Conservation (phyloP, 1,140 invertebrate species). For the Papilio glaucus region DNA sequence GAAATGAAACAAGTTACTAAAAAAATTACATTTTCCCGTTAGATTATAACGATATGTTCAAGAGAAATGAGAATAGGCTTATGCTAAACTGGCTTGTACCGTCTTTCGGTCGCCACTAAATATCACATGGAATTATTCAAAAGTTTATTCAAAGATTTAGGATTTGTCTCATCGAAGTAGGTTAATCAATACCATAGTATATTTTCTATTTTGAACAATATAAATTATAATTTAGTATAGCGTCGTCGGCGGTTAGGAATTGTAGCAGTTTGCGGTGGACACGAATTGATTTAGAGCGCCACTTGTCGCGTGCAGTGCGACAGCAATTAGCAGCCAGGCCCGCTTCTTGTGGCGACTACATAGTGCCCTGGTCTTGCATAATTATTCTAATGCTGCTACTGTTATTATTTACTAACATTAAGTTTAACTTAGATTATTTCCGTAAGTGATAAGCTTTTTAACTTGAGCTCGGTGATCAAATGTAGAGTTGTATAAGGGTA, state of each 20-base stretch:
- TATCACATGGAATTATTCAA: too few relatives aligned
- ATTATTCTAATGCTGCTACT: constrained; percentile 21
- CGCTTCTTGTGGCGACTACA: constrained; percentile 23
- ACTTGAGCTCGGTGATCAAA: too few relatives aligned
- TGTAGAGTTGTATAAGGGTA: too few relatives aligned
- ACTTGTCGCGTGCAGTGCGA: constrained; percentile 27
- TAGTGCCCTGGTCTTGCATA: constrained; percentile 1
- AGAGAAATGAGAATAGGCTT: too few relatives aligned
- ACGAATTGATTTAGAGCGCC: constrained; percentile 30
- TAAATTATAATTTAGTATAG: background rate
- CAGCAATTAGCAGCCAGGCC: constrained; percentile 18
- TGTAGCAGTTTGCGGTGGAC: constrained; percentile 31
- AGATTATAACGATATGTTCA: too few relatives aligned
- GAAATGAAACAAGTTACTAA: too few relatives aligned
- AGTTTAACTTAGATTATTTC: too few relatives aligned
- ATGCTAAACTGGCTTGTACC: too few relatives aligned
- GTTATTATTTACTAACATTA: background rate
- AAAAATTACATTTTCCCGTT: too few relatives aligned
- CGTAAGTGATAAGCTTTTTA: too few relatives aligned
- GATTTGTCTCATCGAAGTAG: background rate
- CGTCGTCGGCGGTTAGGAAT: background rate
- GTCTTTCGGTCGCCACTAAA: too few relatives aligned
- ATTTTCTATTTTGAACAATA: background rate
- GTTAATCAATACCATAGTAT: background rate
- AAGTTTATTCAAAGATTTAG: too few relatives aligned